A percentile compares a stretch with the other conserved stretches of the same genome.
Evolutionary conservation across 1,140 invertebrate genomes (phyloP).

Genomic region (Brachionus plicatilis): DNA sequence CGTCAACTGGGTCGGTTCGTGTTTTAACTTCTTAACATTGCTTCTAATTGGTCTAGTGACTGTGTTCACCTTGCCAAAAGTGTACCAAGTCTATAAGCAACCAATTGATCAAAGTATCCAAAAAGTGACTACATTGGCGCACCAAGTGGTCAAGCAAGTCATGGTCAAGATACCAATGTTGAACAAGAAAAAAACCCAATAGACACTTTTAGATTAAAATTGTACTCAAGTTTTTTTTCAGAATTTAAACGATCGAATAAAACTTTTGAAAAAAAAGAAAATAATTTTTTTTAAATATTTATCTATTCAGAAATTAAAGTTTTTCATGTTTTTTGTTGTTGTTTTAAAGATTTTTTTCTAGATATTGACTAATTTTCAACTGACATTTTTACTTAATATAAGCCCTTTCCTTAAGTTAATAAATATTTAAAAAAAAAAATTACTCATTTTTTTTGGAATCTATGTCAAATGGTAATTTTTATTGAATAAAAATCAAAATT

Average conservation of each 20-base stretch:
- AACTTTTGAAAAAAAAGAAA: background rate
- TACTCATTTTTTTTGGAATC: no score
- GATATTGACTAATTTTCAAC: background rate
- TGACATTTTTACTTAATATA: background rate
- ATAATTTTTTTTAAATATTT: background rate
- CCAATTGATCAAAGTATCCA: conserved; percentile 33
- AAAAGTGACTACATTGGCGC: background rate
- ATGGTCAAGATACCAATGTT: conserved; percentile 20
- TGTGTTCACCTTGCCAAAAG: conserved; percentile 89
- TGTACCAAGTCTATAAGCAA: conserved; percentile 90
- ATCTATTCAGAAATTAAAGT: background rate
- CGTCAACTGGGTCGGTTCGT: background rate
- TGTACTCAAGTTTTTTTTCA: background rate
- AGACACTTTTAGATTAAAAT: background rate
- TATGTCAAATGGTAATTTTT: no score
- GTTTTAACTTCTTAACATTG: conserved; percentile 26
- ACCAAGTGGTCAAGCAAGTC: background rate
- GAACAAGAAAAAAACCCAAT: conserved; percentile 39
- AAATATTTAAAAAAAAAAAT: background rate
- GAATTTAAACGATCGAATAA: background rate
- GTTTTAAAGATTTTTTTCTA: background rate
- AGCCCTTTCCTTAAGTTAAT: background rate
- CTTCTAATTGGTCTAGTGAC: conserved; percentile 59
- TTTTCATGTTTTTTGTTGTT: background rate
- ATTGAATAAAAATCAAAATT: no score